Percentiles rank a stretch among this genome's conserved stretches.
These are phyloP conservation scores for Pyrgus malvae DNA, from an alignment of 2,888 invertebrate genomes.

Conservation along the genomic window DNA sequence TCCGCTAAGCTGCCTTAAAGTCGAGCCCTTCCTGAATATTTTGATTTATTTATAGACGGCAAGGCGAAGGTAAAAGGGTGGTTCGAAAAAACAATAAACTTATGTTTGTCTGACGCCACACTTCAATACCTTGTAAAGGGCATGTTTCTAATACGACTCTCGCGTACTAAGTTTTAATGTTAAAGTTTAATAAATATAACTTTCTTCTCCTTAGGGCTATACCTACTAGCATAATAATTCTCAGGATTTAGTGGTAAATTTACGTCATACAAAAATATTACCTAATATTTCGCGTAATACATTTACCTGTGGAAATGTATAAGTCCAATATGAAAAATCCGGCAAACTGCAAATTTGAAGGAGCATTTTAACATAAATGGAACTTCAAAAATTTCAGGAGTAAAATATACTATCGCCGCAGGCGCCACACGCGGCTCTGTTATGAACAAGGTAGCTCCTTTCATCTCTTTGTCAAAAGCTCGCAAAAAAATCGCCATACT, in stretches of 20 bases:
- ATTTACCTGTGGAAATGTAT: not conserved
- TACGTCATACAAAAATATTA: not conserved
- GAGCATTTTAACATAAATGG: conserved; percentile 22
- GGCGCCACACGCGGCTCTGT: conserved; percentile 18
- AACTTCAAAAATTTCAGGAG: conserved; percentile 17
- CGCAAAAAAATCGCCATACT: conserved; percentile 8
- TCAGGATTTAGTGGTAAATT: too few relatives aligned
- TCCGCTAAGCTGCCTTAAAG: conserved; percentile 80
- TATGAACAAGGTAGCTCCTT: conserved; percentile 25
- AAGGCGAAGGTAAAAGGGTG: conserved; percentile 74
- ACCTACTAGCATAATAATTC: too few relatives aligned
- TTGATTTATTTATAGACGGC: conserved; percentile 81
- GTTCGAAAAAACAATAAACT: conserved; percentile 77
- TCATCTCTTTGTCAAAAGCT: conserved; percentile 15
- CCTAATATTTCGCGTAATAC: not conserved
- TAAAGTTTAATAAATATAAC: too few relatives aligned
- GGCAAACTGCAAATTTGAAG: not conserved
- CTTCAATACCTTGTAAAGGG: conserved; percentile 3
- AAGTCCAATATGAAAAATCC: conserved; percentile 12
- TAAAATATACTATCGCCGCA: conserved; percentile 22
- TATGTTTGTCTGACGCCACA: conserved; percentile 48
- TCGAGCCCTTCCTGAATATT: conserved; percentile 81
- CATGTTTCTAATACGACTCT: not conserved
- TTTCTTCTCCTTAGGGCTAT: too few relatives aligned
- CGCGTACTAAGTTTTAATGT: too few relatives aligned